Base-by-base conservation (phyloP, 37 sponge, comb jelly and placozoan genomes). In the Hexactinellida sp. region DNA sequence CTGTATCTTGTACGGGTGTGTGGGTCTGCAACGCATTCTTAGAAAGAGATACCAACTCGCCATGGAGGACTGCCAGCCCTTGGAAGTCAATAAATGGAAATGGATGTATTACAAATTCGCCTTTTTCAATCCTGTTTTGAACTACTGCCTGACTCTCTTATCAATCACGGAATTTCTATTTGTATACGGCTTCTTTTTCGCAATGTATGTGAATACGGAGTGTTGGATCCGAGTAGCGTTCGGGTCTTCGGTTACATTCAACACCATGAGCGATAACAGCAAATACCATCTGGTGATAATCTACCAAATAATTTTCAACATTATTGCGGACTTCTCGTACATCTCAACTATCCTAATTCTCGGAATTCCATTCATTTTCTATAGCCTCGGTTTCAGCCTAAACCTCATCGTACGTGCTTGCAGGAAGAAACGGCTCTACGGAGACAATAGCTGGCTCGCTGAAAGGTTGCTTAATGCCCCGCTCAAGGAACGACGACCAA, bases 381-480 rank as follows among this genome's bases (percentile, higher is more conserved):
- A 63, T 23, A 63, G 76, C 13, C 13, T 63, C 25, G 3, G 3
- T n/a, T 32, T 63, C 76, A n/a, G 76, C 30, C 5, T 63, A 7
- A 63, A 63, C 34, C 5, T 63, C 21, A 23, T 63, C 5, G 3
- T 63, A 1, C 76, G 76, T 63, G 76, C 76, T 63, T 63, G 76
- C 28, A 63, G 30, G 21, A 63, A 63, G 13, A 63, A 63, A 63
- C 76, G 76, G 5, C 25, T 63, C 34, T 63, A 63, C 13, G 76
- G 76, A n/a, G 76, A 63, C 76, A 63, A 63, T n/a, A 63, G 76
- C 30, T 63, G 76, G 76, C 21, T 63, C 5, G 76, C 76, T n/a
- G 28, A 63, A n/a, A 63, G 76, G 34, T 63, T 63, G 76, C 76
- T 63, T 5, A 63, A 63, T n/a, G 76, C 76, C 1, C 76, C 76